phyloP scores from a whole-genome alignment of 2,888 invertebrate genomes.

The Monoplex corrugatus region DNA sequence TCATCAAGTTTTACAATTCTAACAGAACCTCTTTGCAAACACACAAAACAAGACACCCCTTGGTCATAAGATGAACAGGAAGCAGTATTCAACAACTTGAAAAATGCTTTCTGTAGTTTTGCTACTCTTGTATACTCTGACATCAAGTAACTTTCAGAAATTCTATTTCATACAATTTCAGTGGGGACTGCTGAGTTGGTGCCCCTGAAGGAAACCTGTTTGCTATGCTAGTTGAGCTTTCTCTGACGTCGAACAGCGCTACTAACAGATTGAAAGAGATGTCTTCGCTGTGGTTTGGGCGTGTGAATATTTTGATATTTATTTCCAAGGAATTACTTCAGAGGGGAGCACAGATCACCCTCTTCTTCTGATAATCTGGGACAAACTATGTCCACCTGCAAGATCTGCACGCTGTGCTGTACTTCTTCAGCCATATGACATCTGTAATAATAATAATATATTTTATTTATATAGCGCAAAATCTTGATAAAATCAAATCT shows the following conservation, averaged over 20 bases:
- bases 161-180: slow-evolving; percentile 65
- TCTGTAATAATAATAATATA: too few relatives aligned
- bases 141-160: slow-evolving; percentile 54
- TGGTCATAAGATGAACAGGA: slow-evolving; percentile 60
- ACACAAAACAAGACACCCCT: background rate
- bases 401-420: slow-evolving; percentile 61
- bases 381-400: slow-evolving; percentile 62
- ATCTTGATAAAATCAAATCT: too few relatives aligned
- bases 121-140: slow-evolving; percentile 63
- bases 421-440: slow-evolving; percentile 57
- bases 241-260: slow-evolving; percentile 62
- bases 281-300: slow-evolving; percentile 68
- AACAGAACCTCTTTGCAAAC: slow-evolving; percentile 25
- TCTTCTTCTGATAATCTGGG: slow-evolving; percentile 67
- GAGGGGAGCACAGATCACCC: slow-evolving; percentile 68
- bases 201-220: slow-evolving; percentile 60
- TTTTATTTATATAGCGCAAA: too few relatives aligned
- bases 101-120: slow-evolving; percentile 53
- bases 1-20: slow-evolving; percentile 23
- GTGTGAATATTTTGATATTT: slow-evolving; percentile 69
- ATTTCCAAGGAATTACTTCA: slow-evolving; percentile 65
- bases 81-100: slow-evolving; percentile 58
- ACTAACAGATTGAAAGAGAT: slow-evolving; percentile 68
- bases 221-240: slow-evolving; percentile 63
- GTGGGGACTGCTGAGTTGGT: slow-evolving; percentile 63